Base-by-base conservation (phyloP, 1,140 invertebrate species). In the Bombus haemorrhoidalis region DNA sequence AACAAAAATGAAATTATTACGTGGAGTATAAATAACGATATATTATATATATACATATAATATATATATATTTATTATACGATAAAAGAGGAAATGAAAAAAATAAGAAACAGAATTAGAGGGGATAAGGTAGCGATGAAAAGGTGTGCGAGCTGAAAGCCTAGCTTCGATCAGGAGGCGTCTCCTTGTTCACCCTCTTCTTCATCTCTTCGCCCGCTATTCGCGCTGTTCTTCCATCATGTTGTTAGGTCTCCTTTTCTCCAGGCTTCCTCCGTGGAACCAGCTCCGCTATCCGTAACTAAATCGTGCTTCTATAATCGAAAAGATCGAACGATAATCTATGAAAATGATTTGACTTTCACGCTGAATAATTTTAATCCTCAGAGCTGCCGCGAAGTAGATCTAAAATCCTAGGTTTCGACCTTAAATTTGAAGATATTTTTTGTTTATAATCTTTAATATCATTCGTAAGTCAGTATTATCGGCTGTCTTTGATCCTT, bases 21-120 rank as follows among this genome's bases (percentile, higher is more conserved):
- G 89, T 93, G 92, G 90, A 94, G 91, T 93, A 94, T 94, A 94
- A 92, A 92, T 95, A 94, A 94, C 89, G 89, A 94, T 93, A 93
- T 93, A 90, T 91, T 92, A 92, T 89, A 91, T 92, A 91, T 85
- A 91, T 83, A 91, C 85, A 91, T 87, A 92, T 91, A 92, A 91
- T 87, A 92, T 91, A 92, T 92, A 94, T 93, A 92, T 94, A 94
- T 95, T 93, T 94, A 94, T 94, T 94, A 94, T 93, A 94, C 93
- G 88, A 94, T 92, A 86, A 91, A 92, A 92, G 87, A 47, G 90
- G 25, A 43, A 28, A 18, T 15, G 28, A 32, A 43, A 32, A 41
- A 47, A 69, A 69, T 71, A 43, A 37, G 37, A 62, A 87, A 89
- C 83, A 82, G 86, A 93, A 91, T 91, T 92, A 94, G 90, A 90